Percentiles rank a stretch among this genome's conserved stretches.
These are phyloP conservation scores for Neuroscelio doddi DNA, from an alignment of 2,888 invertebrate species.

Conservation along the genomic window DNA sequence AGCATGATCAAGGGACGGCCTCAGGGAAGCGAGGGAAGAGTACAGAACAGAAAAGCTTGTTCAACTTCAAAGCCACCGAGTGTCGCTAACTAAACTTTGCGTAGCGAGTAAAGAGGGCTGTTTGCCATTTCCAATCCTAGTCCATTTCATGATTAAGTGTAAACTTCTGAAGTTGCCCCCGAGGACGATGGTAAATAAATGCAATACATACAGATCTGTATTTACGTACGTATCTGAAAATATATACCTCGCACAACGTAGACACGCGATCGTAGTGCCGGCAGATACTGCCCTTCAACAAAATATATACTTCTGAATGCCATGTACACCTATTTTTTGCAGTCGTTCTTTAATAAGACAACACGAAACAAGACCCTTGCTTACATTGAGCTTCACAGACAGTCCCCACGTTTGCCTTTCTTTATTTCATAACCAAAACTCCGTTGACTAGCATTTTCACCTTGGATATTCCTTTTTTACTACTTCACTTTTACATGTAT, in stretches of 20 bases:
- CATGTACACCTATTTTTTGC: neutral
- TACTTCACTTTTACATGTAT: neutral
- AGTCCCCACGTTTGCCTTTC: no score
- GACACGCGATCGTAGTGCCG: no score
- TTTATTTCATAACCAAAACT: no score
- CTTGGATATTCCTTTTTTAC: neutral
- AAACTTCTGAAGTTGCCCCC: conserved; percentile 59
- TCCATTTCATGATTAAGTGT: conserved; percentile 71
- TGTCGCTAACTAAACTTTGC: conserved; percentile 69
- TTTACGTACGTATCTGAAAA: neutral
- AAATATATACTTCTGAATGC: neutral
- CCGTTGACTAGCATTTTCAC: no score
- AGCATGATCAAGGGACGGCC: conserved; percentile 61
- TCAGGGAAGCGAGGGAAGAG: conserved; percentile 22
- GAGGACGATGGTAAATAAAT: conserved; percentile 48
- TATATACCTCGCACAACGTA: no score
- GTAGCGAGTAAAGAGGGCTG: conserved; percentile 46
- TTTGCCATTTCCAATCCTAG: conserved; percentile 67
- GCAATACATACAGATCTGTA: conserved; percentile 13
- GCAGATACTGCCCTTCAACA: no score
- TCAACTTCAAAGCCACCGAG: conserved; percentile 66
- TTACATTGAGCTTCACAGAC: no score
- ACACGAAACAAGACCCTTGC: neutral
- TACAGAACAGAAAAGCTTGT: conserved; percentile 53
- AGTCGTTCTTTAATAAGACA: neutral